These are phyloP conservation scores for Sericinus montela DNA, from an alignment of 2,888 invertebrate genomes.

Conservation along the genomic window DNA sequence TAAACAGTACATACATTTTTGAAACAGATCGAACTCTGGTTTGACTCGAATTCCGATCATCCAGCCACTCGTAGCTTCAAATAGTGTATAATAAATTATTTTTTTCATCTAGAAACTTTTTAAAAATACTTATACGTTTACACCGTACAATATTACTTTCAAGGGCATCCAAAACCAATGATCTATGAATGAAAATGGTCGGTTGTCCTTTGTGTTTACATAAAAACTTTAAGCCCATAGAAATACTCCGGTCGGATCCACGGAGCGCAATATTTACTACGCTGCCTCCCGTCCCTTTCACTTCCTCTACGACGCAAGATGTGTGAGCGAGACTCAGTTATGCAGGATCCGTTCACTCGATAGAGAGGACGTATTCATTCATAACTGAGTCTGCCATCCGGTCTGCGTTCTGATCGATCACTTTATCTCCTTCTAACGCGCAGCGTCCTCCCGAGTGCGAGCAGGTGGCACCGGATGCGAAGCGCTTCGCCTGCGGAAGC, in stretches of 20 bases:
- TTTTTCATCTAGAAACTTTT: background rate
- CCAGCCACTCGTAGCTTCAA: too few species aligned
- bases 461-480: constrained; percentile 75
- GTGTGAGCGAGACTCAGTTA: constrained; percentile 56
- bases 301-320: constrained; percentile 76
- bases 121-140: background rate
- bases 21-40: too few species aligned
- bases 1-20: too few species aligned
- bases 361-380: constrained; percentile 73
- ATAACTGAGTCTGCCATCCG: constrained; percentile 78
- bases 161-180: constrained; percentile 6
- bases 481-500: constrained; percentile 63
- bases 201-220: constrained; percentile 54
- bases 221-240: constrained; percentile 64
- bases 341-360: constrained; percentile 41
- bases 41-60: too few species aligned
- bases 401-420: constrained; percentile 70
- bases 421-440: constrained; percentile 75
- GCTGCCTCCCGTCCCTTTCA: constrained; percentile 75
- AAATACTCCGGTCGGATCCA: constrained; percentile 60
- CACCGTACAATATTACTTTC: constrained; percentile 8
- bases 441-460: constrained; percentile 66
- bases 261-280: constrained; percentile 76
- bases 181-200: constrained; percentile 63
- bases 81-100: too few species aligned